Conservation (phyloP, 2,888 invertebrate genomes). For the Rotaria socialis region DNA sequence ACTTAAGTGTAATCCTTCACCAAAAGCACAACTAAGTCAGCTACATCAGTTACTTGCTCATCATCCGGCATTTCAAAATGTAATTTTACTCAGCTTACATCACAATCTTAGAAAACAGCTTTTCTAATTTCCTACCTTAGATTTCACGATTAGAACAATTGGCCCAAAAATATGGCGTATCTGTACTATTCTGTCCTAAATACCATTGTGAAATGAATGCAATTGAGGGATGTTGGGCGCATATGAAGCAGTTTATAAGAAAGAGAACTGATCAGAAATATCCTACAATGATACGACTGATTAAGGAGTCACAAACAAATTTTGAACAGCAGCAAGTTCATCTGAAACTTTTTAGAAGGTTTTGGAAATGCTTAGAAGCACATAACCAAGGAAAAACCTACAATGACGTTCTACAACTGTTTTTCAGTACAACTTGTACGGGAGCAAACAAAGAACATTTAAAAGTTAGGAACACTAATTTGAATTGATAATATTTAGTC, state of each 20-base stretch:
- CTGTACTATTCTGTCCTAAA: not conserved
- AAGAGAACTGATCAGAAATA: not conserved
- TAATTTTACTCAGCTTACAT: not conserved
- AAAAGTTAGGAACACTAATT: too few species aligned
- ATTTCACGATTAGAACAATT: not conserved
- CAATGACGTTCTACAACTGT: too few species aligned
- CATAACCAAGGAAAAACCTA: not conserved
- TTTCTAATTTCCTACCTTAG: not conserved
- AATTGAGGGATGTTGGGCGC: not conserved
- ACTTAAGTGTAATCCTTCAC: not conserved
- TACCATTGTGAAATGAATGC: not conserved
- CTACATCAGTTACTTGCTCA: not conserved
- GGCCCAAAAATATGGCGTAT: not conserved
- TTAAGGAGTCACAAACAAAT: not conserved
- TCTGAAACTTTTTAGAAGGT: not conserved
- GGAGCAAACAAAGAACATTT: too few species aligned
- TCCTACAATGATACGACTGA: not conserved
- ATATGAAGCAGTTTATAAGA: not conserved
- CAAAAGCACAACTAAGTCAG: not conserved
- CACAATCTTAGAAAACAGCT: not conserved
- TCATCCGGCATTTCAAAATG: not conserved
- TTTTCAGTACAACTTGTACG: too few species aligned
- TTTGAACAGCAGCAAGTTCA: not conserved
- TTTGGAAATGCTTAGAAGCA: not conserved
- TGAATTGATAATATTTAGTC: too few species aligned